Conservation (phyloP, 2,888 invertebrate species). For the Campoplex capitator region DNA sequence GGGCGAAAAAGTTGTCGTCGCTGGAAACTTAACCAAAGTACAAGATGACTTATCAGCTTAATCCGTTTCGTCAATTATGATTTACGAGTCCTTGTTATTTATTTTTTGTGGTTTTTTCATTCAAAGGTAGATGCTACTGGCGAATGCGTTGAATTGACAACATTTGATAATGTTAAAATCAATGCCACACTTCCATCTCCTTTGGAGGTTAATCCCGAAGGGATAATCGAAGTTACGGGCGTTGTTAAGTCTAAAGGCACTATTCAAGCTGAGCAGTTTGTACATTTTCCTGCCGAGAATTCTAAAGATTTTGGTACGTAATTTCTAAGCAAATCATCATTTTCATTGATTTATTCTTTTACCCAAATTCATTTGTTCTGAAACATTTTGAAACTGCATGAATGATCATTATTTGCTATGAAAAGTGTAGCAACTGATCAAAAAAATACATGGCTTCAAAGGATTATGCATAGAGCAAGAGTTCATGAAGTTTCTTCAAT, state of each 20-base stretch:
- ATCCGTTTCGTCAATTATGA: background rate
- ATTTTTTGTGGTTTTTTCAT: conserved; percentile 2
- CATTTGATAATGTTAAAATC: conserved; percentile 78
- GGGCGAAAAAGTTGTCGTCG: conserved; percentile 76
- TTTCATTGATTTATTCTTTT: background rate
- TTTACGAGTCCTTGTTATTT: background rate
- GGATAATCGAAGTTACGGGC: conserved; percentile 79
- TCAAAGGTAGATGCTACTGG: conserved; percentile 77
- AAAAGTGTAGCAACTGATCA: background rate
- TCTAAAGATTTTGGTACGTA: conserved; percentile 76
- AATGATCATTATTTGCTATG: background rate
- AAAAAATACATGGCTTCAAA: background rate
- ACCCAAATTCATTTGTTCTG: background rate
- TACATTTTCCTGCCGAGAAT: conserved; percentile 72
- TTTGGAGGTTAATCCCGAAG: conserved; percentile 74
- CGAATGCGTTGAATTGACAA: conserved; percentile 77
- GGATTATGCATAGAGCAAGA: background rate
- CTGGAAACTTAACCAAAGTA: conserved; percentile 78
- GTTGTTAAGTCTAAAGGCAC: conserved; percentile 78
- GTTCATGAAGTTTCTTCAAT: background rate
- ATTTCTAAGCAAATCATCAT: background rate
- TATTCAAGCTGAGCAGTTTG: conserved; percentile 74
- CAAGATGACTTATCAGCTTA: background rate
- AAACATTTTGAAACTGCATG: background rate
- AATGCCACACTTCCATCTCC: conserved; percentile 78